Evolutionary conservation across 2,888 invertebrate genomes (phyloP).

Genomic region (Aphrophora alni): DNA sequence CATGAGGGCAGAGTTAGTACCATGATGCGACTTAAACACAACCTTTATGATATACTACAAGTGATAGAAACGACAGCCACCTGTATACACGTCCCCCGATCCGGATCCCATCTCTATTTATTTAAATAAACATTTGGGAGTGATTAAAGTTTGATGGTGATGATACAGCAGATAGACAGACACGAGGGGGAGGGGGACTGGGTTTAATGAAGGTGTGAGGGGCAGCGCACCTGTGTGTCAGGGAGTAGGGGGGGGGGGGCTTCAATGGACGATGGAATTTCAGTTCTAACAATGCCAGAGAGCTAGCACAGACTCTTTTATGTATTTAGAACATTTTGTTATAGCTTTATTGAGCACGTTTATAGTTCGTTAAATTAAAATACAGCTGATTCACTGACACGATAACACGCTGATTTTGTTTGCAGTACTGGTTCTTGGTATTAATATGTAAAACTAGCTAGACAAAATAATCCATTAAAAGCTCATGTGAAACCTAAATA

Average conservation of each 20-base stretch:
- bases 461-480: too few relatives aligned
- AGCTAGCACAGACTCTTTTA: neutral
- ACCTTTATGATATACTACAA: neutral
- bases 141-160: neutral
- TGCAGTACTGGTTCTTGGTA: too few relatives aligned
- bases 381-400: too few relatives aligned
- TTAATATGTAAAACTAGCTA: too few relatives aligned
- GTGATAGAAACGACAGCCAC: neutral
- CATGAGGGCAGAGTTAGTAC: neutral
- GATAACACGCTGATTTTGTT: too few relatives aligned
- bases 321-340: neutral
- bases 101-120: neutral
- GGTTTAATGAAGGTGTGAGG: neutral
- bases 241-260: neutral
- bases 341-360: neutral
- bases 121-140: neutral
- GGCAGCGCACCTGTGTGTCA: neutral
- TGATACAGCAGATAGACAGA: neutral
- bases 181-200: neutral
- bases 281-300: neutral
- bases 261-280: slow-evolving; percentile 5
- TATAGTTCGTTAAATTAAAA: too few relatives aligned
- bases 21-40: neutral
- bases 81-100: neutral
- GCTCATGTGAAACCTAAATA: too few relatives aligned